Base-by-base conservation (phyloP, 2,888 invertebrate genomes). In the Scrobipalpa costella region DNA sequence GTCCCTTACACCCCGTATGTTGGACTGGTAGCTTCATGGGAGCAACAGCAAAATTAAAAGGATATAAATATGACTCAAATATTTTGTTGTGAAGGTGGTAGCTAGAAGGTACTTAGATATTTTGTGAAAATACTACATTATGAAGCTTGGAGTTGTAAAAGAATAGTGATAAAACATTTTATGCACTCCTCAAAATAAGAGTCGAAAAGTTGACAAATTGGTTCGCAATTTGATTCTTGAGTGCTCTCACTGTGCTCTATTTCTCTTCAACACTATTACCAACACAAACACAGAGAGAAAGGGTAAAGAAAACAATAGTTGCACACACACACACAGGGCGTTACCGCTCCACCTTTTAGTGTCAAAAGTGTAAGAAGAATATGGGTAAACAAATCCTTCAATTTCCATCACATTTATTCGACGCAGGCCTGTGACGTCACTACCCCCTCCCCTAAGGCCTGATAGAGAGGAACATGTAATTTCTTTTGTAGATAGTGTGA, bases 301-400 rank as follows among this genome's bases (percentile, higher is more conserved):
- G 59, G 47, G 59, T 58, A 64, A 76, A 71, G 77, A 70, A 81
- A 80, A 83, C 81, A 84, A 80, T 78, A 78, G 75, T 73, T 71
- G 67, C 72, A 65, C 69, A 74, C 71, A 73, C 71, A 73, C 77
- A 77, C 71, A 73, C 71, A 59, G 15, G 69, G 71, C 71, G 73
- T 69, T 67, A 65, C 73, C 79, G 84, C 82, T 80, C 76, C 76
- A 85, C 91, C 91, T 92, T 92, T 92, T 92, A 92, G 88, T 90
- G 92, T 92, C 90, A 90, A 86, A 90, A 88, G 86, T 88, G 86
- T 86, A 84, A 90, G 89, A 88, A 82, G 88, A 89, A 92, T 90
- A 91, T 90, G 88, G 86, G 92, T 92, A 92, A 92, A 92, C 92
- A 92, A 92, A 92, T 92, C 92, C 91, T 90, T 87, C 90, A 88